Percentiles rank a stretch among this genome's conserved stretches.
Evolutionary conservation across 2,113 vertebrate genomes (phyloP).

Genomic region (Ameiurus melas): DNA sequence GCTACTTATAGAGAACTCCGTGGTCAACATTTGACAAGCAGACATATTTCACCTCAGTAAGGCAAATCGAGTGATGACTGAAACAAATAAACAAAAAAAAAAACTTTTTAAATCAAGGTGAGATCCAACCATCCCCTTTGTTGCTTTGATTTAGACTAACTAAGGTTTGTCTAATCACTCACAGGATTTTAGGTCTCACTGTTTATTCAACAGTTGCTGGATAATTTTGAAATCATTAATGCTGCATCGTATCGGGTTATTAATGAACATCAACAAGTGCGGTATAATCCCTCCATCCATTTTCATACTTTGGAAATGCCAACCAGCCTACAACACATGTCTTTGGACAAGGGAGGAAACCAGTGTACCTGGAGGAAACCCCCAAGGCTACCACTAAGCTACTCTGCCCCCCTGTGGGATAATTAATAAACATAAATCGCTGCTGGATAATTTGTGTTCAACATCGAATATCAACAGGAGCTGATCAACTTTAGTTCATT

Average conservation of each 20-base stretch:
- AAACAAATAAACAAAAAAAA: not conserved
- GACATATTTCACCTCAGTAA: not conserved
- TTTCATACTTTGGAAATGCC: too few species aligned
- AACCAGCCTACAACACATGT: too few species aligned
- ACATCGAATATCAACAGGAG: not conserved
- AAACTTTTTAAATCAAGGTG: not conserved
- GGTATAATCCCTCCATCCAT: too few species aligned
- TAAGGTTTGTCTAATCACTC: too few species aligned
- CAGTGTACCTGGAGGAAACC: too few species aligned
- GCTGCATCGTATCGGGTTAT: too few species aligned
- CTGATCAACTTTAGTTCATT: not conserved
- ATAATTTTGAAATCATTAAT: not conserved
- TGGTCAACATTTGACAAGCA: not conserved
- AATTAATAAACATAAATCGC: not conserved
- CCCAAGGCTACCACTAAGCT: too few species aligned
- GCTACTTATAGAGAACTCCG: not conserved
- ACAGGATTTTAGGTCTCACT: not conserved
- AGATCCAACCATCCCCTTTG: not conserved
- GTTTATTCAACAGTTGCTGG: not conserved
- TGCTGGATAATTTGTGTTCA: not conserved
- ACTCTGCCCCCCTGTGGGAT: too few species aligned
- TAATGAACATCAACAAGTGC: too few species aligned
- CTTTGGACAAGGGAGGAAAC: too few species aligned
- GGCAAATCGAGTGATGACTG: not conserved
- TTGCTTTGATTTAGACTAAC: not conserved